Evolutionary conservation across 2,888 invertebrate species (phyloP).

Genomic region (Pharmacophagus antenor): DNA sequence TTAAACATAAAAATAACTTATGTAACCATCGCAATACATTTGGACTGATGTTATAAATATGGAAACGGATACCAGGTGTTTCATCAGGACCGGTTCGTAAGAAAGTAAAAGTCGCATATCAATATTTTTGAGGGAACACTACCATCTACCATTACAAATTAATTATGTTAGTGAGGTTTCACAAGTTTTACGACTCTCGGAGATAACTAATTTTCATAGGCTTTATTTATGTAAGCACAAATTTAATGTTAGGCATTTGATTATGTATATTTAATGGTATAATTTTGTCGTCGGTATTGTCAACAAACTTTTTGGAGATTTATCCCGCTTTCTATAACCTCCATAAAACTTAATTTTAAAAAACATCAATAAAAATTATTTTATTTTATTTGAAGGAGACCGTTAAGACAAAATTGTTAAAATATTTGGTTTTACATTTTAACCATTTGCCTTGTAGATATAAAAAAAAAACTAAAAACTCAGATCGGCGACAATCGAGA

Average conservation of each 20-base stretch:
- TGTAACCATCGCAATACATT: constrained; percentile 14
- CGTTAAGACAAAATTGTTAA: neutral
- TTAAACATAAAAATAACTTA: neutral
- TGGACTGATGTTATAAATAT: constrained; percentile 25
- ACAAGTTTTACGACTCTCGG: neutral
- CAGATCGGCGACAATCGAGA: no score
- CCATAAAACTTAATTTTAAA: neutral
- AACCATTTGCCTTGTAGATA: neutral
- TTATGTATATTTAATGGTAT: neutral
- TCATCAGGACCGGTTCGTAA: constrained; percentile 38
- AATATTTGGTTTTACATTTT: neutral
- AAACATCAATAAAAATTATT: neutral
- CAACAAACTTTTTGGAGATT: neutral
- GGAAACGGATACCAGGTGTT: constrained; percentile 33
- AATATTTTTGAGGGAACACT: constrained; percentile 23
- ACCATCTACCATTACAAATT: constrained; percentile 7
- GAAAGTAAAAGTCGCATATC: constrained; percentile 45
- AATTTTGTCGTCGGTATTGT: neutral
- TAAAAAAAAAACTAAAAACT: neutral
- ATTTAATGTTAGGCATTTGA: neutral
- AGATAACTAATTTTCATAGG: neutral
- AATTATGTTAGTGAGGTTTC: constrained; percentile 1
- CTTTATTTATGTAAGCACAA: neutral
- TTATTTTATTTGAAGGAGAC: neutral
- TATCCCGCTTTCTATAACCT: neutral